Evolutionary conservation across 2,113 vertebrate genomes (phyloP).

Genomic region (Anser cygnoides): DNA sequence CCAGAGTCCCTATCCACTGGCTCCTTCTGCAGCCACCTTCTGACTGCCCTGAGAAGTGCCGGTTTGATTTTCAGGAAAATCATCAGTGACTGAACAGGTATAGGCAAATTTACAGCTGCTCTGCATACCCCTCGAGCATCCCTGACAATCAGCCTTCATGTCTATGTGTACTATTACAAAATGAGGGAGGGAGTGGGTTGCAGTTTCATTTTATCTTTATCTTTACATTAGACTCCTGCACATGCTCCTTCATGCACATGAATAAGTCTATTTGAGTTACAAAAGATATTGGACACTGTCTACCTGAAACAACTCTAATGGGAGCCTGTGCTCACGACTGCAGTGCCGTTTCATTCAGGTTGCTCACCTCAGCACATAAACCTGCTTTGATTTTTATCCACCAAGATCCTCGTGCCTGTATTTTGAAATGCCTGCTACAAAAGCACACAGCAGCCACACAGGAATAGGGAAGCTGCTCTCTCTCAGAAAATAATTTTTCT

Average conservation of each 20-base stretch:
- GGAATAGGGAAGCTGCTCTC: background rate
- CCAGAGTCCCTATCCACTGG: background rate
- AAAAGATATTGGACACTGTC: background rate
- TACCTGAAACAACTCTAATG: background rate
- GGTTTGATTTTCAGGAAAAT: background rate
- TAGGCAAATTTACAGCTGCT: background rate
- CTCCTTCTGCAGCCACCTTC: background rate
- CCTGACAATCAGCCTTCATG: background rate
- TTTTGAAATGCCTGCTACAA: background rate
- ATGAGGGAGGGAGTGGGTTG: background rate
- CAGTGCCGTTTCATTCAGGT: background rate
- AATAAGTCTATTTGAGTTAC: background rate
- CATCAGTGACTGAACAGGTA: fast-evolving
- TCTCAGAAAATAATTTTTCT: background rate
- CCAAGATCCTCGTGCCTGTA: background rate
- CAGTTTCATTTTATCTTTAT: background rate
- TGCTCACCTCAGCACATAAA: background rate
- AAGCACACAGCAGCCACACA: background rate
- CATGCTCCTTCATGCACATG: background rate
- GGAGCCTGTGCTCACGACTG: fast-evolving
- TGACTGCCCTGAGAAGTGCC: background rate
- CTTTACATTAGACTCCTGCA: background rate
- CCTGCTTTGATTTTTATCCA: background rate
- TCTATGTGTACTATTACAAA: background rate
- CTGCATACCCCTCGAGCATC: background rate